Evolutionary conservation across 2,113 vertebrate genomes (phyloP).

Genomic region (Silurus asotus): DNA sequence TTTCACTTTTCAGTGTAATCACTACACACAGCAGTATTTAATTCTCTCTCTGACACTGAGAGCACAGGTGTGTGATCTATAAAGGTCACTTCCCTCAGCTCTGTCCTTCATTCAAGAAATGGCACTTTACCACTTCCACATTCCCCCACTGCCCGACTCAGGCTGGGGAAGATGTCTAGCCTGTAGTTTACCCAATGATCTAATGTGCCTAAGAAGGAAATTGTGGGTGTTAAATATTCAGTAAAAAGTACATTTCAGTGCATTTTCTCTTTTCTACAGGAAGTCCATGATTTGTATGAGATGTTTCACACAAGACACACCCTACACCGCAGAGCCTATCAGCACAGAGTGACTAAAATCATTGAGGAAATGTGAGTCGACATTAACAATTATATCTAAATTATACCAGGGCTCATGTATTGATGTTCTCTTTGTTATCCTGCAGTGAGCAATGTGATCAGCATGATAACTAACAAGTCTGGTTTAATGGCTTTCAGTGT

Average conservation of each 20-base stretch:
- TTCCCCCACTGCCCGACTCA: too few relatives aligned
- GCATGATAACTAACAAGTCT: background rate
- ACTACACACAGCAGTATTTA: too few relatives aligned
- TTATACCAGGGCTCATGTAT: background rate
- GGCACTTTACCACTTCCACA: too few relatives aligned
- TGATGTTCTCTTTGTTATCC: background rate
- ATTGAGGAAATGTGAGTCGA: constrained; percentile 91
- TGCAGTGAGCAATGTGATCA: background rate
- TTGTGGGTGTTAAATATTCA: background rate
- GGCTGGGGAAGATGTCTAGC: too few relatives aligned
- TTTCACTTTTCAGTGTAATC: too few relatives aligned
- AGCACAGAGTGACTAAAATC: constrained; percentile 88
- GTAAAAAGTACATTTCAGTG: background rate
- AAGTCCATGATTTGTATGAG: constrained; percentile 89
- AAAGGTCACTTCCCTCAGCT: too few relatives aligned
- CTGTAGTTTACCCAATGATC: too few relatives aligned
- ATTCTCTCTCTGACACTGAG: too few relatives aligned
- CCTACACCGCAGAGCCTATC: constrained; percentile 91
- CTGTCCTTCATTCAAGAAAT: too few relatives aligned
- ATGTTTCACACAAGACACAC: constrained; percentile 91
- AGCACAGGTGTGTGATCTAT: too few relatives aligned
- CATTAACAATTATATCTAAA: background rate
- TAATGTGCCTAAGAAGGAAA: background rate
- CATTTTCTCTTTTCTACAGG: constrained; percentile 67
- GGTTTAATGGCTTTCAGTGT: background rate